Conservation (phyloP, 1,140 invertebrate genomes). For the Odontomachus brunneus region DNA sequence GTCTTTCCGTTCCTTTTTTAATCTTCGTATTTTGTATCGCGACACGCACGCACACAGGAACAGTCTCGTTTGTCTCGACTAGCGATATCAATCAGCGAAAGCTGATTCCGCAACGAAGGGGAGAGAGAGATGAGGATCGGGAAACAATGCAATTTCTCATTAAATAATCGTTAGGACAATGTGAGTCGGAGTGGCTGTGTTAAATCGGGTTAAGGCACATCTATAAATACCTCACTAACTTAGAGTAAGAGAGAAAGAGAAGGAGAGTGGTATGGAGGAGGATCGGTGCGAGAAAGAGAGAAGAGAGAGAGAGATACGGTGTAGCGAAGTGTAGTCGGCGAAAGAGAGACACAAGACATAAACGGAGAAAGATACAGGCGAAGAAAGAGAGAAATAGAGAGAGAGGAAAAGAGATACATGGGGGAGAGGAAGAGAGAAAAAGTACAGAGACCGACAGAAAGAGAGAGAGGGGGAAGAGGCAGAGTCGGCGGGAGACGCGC, state of each 20-base stretch:
- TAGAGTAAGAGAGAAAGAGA: slow-evolving; percentile 69
- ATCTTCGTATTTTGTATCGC: neutral
- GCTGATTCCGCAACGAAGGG: slow-evolving; percentile 1
- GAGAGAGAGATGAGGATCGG: slow-evolving; percentile 13
- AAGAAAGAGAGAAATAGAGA: slow-evolving; percentile 14
- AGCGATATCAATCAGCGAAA: slow-evolving; percentile 25
- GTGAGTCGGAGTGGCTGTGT: slow-evolving; percentile 78
- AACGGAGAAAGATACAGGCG: slow-evolving; percentile 40
- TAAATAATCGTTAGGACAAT: slow-evolving; percentile 80
- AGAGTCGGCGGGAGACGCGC: slow-evolving; percentile 57
- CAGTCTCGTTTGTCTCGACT: slow-evolving; percentile 19
- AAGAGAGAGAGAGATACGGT: slow-evolving; percentile 35
- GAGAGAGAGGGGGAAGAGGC: slow-evolving; percentile 59
- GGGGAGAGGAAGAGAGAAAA: slow-evolving; percentile 27
- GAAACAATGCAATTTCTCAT: slow-evolving; percentile 73
- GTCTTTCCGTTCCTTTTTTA: slow-evolving; percentile 3
- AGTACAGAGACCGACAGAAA: slow-evolving; percentile 48
- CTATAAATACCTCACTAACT: slow-evolving; percentile 83
- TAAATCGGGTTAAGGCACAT: slow-evolving; percentile 85
- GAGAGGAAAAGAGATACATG: neutral
- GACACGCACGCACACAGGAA: neutral
- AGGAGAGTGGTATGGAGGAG: slow-evolving; percentile 46
- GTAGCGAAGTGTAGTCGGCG: slow-evolving; percentile 24
- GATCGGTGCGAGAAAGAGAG: slow-evolving; percentile 61
- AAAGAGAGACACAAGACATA: slow-evolving; percentile 53